Percentiles rank a stretch among this genome's conserved stretches.
Conservation (phyloP, 2,888 invertebrate species). For the Pyrrhopygopsis socrates region DNA sequence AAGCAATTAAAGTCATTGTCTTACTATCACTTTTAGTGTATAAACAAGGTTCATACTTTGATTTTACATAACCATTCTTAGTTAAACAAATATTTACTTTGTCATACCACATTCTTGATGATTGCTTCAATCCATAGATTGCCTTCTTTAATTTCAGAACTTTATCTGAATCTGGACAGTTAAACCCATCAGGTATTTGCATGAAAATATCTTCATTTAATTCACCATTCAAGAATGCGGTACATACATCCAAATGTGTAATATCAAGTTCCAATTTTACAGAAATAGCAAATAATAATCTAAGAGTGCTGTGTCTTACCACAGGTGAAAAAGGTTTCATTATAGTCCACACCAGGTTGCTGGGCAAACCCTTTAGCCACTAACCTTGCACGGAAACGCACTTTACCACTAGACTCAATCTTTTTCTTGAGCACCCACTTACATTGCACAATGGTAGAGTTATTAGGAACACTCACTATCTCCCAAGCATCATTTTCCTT, state of each 20-base stretch:
- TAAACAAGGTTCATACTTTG: background rate
- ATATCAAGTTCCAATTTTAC: background rate
- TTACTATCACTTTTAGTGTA: background rate
- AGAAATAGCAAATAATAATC: background rate
- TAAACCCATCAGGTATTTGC: background rate
- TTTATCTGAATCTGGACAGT: background rate
- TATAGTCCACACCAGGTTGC: background rate
- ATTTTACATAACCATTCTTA: background rate
- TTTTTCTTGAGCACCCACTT: conserved; percentile 15
- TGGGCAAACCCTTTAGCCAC: background rate
- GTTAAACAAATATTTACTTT: background rate
- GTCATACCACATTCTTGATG: conserved; percentile 22
- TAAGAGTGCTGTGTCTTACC: background rate
- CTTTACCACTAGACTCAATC: background rate
- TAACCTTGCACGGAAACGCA: background rate
- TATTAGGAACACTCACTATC: background rate
- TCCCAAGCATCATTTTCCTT: conserved; percentile 21
- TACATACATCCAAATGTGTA: background rate
- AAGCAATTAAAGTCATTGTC: background rate
- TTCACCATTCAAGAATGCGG: background rate
- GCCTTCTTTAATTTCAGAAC: conserved; percentile 35
- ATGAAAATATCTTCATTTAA: background rate
- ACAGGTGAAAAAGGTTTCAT: background rate
- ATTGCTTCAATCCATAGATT: conserved; percentile 34
- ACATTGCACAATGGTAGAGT: conserved; percentile 7